Evolutionary conservation across 1,140 invertebrate species (phyloP), one percentile per base, ranked within the genome.

Genomic region (Ceratosolen fusciceps): DNA sequence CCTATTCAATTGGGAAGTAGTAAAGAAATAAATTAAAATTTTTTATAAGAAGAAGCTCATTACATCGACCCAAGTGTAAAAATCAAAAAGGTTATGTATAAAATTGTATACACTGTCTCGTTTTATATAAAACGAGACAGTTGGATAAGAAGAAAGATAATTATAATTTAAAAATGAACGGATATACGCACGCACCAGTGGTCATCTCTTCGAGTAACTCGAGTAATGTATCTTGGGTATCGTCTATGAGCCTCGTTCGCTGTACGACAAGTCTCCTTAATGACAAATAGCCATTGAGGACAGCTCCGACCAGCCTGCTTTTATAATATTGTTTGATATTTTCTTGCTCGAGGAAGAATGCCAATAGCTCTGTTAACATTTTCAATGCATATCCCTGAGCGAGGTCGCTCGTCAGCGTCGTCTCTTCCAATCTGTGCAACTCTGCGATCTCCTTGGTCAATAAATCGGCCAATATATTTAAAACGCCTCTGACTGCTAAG

Each of bases 181-280:
- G 49, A 16, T 16, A 52, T 9, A 52, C 5, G 70, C 80, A 75
- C 76, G 74, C 71, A 95, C 95, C 96, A 47, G 95, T 96, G 1
- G 98, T 99, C 94, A 99, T 98, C 88, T 98, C 97, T 90, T 99
- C 98, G 5, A 99, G 90, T 77, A 99, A 92, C 87, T 98, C 97
- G 0, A 99, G 90, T 16, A 99, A 90, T 86, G 98, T 98, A 86
- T 99, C 97, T 90, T 99, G 98, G 1, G 98, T 98, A 87, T 99
- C 97, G 89, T 99, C 98, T 60, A 99, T 97, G 34, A 98, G 92
- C 78, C 98, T 93, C 0, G 98, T 99, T 77, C 98, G 91, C 89
- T 99, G 98, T 68, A 99, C 96, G 19, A 99, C 96, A 8, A 99
- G 91, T 81, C 97, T 94, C 29, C 97, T 91, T 67, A 99, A 90